A percentile compares a stretch with the other conserved stretches of the same genome.
These are phyloP conservation scores for Myotis myotis DNA, from an alignment of 2,797 vertebrate genomes.

Conservation along the genomic window DNA sequence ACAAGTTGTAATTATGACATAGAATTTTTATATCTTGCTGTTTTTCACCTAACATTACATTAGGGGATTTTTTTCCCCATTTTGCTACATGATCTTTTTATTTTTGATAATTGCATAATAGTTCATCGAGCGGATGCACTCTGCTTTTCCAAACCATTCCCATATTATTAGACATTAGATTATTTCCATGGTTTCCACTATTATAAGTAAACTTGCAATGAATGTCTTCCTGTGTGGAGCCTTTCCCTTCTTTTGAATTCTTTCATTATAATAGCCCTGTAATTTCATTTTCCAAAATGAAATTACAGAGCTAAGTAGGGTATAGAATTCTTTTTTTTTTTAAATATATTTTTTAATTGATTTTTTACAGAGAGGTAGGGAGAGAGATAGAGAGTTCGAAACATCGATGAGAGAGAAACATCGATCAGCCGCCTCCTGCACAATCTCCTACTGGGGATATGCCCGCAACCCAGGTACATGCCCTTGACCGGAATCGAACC, in stretches of 20 bases:
- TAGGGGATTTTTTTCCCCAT: background rate
- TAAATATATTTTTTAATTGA: too few species aligned
- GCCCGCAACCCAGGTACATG: too few species aligned
- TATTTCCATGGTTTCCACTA: constrained; percentile 40
- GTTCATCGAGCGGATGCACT: background rate
- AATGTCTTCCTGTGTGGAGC: constrained; percentile 16
- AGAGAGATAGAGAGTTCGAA: too few species aligned
- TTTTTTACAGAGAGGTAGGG: too few species aligned
- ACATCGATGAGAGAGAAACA: too few species aligned
- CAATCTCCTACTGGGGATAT: too few species aligned
- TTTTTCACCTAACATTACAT: background rate
- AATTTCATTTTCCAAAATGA: constrained; percentile 10
- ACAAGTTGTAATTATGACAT: background rate
- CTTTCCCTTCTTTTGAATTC: constrained; percentile 49
- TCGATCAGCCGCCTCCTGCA: too few species aligned
- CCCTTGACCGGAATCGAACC: too few species aligned
- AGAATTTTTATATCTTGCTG: background rate
- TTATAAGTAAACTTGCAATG: background rate
- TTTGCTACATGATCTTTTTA: background rate
- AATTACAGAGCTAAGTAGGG: background rate
- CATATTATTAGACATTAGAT: background rate
- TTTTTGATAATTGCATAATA: constrained; percentile 59
- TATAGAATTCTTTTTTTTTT: background rate
- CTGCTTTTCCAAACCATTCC: constrained; percentile 33
- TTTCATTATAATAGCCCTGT: constrained; percentile 20